Evolutionary conservation across 2,888 invertebrate genomes (phyloP), one percentile per base, ranked within the genome.

Genomic region (Cartodere bifasciata): DNA sequence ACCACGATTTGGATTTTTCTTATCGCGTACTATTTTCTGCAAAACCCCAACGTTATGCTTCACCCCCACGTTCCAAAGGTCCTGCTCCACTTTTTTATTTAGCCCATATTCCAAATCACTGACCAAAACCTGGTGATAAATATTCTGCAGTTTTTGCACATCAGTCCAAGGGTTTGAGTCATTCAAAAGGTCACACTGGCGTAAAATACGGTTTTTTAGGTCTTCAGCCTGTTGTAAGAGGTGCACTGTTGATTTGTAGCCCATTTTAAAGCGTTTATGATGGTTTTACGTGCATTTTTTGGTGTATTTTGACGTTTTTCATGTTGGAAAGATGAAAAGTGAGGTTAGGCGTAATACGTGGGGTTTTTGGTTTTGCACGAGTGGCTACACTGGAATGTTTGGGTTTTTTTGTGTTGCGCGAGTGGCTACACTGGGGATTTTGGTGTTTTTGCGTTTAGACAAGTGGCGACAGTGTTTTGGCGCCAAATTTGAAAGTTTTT

Each of bases 31-130:
- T 45, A 79, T 72, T 29, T 71, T 70, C 53, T 87, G 87, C 35
- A 87, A 58, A 2, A 72, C 69, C 31, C 77, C 80, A 56, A 88
- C 87, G 58, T 84, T 82, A 59, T 83, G 83, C 57, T 86, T 86
- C 62, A 88, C 87, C 29, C 84, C 84, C 47, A 81, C 68, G 60
- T 82, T 86, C 87, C 87, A 88, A 44, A 88, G 63, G 50, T 87
- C 87, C 53, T 85, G 86, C 54, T 88, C 88, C 16, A 86, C 83
- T 62, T 87, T 87, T 57, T 81, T 81, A 56, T 87, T 85, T 48
- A 88, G 61, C 10, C 86, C 86, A 67, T 82, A 85, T 56, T 87
- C 86, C 45, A 87, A 63, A 58, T 87, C 86, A 33, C 79, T 60
- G 30, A 86, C 70, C 36, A 88, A 63, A 29, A 86, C 74, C 58